Evolutionary conservation across 2,113 vertebrate species (phyloP).

Genomic region (Cavia porcellus): DNA sequence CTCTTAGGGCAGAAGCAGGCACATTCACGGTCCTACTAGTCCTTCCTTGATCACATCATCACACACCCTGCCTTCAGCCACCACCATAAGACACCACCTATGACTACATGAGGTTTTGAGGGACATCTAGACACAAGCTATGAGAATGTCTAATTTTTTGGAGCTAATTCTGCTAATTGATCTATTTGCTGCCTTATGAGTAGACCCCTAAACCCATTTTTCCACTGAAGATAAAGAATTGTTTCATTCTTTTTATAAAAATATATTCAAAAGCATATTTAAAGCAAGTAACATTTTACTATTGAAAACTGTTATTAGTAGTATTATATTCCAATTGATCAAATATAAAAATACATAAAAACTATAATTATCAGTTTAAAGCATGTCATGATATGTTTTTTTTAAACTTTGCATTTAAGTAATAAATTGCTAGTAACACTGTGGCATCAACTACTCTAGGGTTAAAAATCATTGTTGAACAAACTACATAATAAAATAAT

Average conservation of each 20-base stretch:
- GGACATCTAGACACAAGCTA: background rate
- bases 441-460: background rate
- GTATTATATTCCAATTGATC: slow-evolving; percentile 30
- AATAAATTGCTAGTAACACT: slow-evolving; percentile 28
- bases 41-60: background rate
- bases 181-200: background rate
- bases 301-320: background rate
- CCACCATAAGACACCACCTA: background rate
- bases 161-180: background rate
- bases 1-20: background rate
- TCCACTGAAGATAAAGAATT: background rate
- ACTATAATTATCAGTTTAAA: slow-evolving; percentile 33
- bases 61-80: background rate
- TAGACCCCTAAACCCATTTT: background rate
- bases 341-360: background rate
- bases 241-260: background rate
- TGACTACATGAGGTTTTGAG: background rate
- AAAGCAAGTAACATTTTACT: background rate
- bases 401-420: background rate
- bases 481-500: background rate
- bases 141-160: background rate
- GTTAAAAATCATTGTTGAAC: background rate
- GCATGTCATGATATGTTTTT: background rate
- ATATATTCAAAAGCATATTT: background rate
- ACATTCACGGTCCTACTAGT: background rate